Base-by-base conservation (phyloP, 2,113 vertebrate species). In the Phaetusa simplex region DNA sequence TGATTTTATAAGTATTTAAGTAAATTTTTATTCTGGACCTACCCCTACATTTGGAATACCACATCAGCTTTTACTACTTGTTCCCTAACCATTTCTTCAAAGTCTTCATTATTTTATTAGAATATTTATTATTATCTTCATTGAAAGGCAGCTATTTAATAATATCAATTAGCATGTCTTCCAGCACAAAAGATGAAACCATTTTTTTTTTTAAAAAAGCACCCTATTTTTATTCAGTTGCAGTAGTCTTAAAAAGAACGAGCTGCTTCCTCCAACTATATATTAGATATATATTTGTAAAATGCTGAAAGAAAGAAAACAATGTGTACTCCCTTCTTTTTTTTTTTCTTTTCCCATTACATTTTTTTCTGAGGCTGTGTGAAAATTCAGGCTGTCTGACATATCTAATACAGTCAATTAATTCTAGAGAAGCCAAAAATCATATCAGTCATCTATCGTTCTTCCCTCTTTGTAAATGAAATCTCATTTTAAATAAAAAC, bases 151-250 rank as follows among this genome's bases (percentile, higher is more conserved):
- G 82, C n/a, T 97, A 82, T 95, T 97, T 79, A 79, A 76, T 97
- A 97, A 94, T 96, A 96, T 93, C 87, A 97, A 97, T 94, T 93
- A 96, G 3, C 36, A 85, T 38, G 11, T 81, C 84, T 97, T 94
- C 80, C 67, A 90, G 82, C 38, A 96, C 83, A 97, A 96, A 96
- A 97, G 71, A 96, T 53, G 49, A 94, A 98, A 43, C 5, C 7
- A 71, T 70, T 17, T 84, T 88, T 55, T 16, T 83, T 86, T n/a
- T 49, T 65, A 91, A 90, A 66, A 24, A 53, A 90, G 2, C 6
- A 74, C 4, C 23, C 34, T 64, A 90, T 23, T 55, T 96, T 92
- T 73, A 88, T 94, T 93, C 55, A 59, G 6, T 58, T 71, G 50
- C 52, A 94, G 23, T 32, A 83, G 32, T 62, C 83, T 81, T 84